phyloP scores from a whole-genome alignment of 2,113 vertebrate species.

The Phrynosoma platyrhinos region DNA sequence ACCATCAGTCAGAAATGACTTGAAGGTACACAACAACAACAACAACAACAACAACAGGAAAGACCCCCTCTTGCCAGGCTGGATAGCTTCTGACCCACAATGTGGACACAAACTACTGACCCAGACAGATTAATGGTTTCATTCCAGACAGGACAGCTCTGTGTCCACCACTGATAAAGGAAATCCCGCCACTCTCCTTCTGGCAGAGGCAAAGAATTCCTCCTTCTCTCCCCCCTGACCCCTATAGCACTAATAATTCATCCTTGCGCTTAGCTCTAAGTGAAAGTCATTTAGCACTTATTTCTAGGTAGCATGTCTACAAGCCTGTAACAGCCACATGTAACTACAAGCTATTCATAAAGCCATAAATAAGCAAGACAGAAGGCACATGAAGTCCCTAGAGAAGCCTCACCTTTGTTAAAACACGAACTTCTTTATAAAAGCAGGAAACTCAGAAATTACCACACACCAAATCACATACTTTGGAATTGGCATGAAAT shows the following conservation, averaged over 20 bases:
- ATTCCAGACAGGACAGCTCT: neutral
- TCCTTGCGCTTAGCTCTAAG: neutral
- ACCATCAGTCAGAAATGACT: too few species aligned
- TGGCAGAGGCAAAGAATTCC: too few species aligned
- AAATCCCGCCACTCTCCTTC: neutral
- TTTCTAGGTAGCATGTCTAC: neutral
- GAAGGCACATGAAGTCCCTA: neutral
- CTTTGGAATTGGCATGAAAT: too few species aligned
- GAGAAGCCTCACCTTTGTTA: neutral
- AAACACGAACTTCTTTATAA: neutral
- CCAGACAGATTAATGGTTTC: too few species aligned
- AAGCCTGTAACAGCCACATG: neutral
- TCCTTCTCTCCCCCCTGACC: neutral
- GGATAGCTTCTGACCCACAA: too few species aligned
- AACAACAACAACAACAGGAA: neutral
- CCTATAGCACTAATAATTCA: too few species aligned
- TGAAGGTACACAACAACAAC: too few species aligned
- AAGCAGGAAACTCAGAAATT: neutral
- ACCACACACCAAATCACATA: neutral
- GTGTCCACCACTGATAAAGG: neutral
- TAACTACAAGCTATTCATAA: neutral
- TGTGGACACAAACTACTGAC: too few species aligned
- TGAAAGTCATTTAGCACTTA: neutral
- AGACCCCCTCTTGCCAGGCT: neutral
- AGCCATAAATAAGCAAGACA: neutral